These are phyloP conservation scores for Dryadula phaetusa DNA, from an alignment of 2,888 invertebrate genomes.

Conservation along the genomic window DNA sequence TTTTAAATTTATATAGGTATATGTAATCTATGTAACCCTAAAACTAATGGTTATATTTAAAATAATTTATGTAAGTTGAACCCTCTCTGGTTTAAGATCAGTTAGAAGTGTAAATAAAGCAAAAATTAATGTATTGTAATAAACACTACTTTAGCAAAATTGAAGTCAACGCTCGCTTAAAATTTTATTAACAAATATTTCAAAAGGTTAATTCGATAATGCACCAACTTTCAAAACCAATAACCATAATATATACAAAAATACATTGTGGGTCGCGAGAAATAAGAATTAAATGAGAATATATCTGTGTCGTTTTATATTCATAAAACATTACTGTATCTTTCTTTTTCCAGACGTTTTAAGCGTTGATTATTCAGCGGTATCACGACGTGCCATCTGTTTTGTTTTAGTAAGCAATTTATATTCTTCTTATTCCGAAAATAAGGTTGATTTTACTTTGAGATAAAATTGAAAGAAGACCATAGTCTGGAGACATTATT, in stretches of 20 bases:
- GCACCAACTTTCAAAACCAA: slow-evolving; percentile 27
- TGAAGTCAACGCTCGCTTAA: neutral
- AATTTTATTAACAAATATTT: slow-evolving; percentile 12
- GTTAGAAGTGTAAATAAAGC: neutral
- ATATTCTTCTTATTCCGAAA: slow-evolving; percentile 53
- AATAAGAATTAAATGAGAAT: slow-evolving; percentile 82
- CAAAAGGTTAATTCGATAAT: slow-evolving; percentile 16
- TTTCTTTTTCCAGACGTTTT: slow-evolving; percentile 83
- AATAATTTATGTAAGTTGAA: too few relatives aligned
- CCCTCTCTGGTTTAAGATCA: too few relatives aligned
- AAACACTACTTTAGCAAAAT: neutral
- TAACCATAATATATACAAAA: slow-evolving; percentile 55
- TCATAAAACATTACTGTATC: slow-evolving; percentile 84
- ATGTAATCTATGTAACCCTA: too few relatives aligned
- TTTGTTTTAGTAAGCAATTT: slow-evolving; percentile 53
- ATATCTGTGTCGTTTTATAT: slow-evolving; percentile 83
- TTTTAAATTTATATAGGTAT: too few relatives aligned
- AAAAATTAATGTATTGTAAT: neutral
- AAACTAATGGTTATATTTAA: too few relatives aligned
- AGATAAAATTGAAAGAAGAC: slow-evolving; percentile 58
- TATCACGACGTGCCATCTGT: slow-evolving; percentile 79
- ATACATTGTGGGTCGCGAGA: slow-evolving; percentile 71
- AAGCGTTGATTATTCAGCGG: slow-evolving; percentile 84
- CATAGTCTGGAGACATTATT: slow-evolving; percentile 81
- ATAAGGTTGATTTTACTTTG: slow-evolving; percentile 66